Base-by-base conservation (phyloP, 2,888 invertebrate species). In the Kuschelorhynchus macadamiae region DNA sequence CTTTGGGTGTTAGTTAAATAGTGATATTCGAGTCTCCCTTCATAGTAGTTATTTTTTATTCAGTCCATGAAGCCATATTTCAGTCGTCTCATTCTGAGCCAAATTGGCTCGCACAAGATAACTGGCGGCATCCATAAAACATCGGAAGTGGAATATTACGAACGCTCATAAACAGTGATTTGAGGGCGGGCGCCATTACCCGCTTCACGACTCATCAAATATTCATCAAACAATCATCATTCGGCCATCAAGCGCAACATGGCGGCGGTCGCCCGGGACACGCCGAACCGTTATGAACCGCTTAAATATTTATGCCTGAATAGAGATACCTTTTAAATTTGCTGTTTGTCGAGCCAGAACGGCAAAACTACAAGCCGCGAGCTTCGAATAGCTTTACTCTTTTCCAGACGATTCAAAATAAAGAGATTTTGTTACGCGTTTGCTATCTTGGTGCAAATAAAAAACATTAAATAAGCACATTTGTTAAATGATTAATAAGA, bases 141-240 rank as follows among this genome's bases (percentile, higher is more conserved):
- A 83, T 82, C 17, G 11, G 42, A 5, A 17, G 36, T 75, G 78
- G 77, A 79, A 83, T 81, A 83, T 84, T 83, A 84, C 81, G 82
- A 82, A 81, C 82, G 82, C 82, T 82, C 83, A 83, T 84, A 84
- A 84, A 83, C 83, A 82, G 82, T 84, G 84, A 84, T 84, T 84
- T 84, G 82, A 81, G 82, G 80, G 77, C 72, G 77, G 75, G 76
- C 78, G 77, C 75, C 77, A 80, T 77, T 76, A 75, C 77, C 74
- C 77, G 78, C 80, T 70, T 63, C 68, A 56, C 69, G 62, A 70
- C 73, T 75, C 75, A 81, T 84, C 76, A 82, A 83, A 83, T 83
- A 84, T 84, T 84, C 82, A 84, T 83, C 81, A 83, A 84, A 84
- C 84, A 84, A 84, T 84, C 84, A 84, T 84, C 84, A 83, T 84